Base-by-base conservation (phyloP, 2,888 invertebrate species). In the Mythimna loreyi region DNA sequence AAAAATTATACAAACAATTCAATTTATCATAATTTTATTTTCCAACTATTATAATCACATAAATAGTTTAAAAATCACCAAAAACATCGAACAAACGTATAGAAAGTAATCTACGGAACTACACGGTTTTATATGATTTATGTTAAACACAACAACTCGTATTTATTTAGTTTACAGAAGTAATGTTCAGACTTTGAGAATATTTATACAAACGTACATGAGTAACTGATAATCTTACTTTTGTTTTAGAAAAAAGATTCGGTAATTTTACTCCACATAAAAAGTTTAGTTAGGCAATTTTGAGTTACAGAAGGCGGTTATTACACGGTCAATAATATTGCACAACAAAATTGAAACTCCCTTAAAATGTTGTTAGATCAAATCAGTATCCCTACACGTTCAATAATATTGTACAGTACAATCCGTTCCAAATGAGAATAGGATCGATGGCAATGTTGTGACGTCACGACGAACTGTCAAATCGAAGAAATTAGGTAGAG, bases 21-120 rank as follows among this genome's bases (percentile, higher is more conserved):
- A 75, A 56, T 73, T 67, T 71, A 69, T 66, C 11, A 76, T 78
- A 36, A 67, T 61, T 82, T 84, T 78, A 79, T 80, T 83, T 78
- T 76, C 68, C 76, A 83, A 70, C 80, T 82, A 82, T 83, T 45
- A 67, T 78, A 80, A 84, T 73, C 80, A 84, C 83, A 82, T 80
- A 78, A 79, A 81, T 83, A 84, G 80, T 83, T 82, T 72, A 57
- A 76, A 63, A 65, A 62, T 73, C 69, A 68, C 82, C 60, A 77
- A 85, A 73, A 84, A 83, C 80, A 83, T 84, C 80, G 83, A 83
- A 80, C 11, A 36, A 84, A 84, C 84, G 53, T 67, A 78, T 76
- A 76, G 56, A 83, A 83, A 76, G 72, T 72, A 80, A 74, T 64
- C 80, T 84, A 83, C 80, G 30, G 43, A 66, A 59, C 64, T 67